phyloP scores from a whole-genome alignment of 2,113 vertebrate species.

The Oplegnathus fasciatus region DNA sequence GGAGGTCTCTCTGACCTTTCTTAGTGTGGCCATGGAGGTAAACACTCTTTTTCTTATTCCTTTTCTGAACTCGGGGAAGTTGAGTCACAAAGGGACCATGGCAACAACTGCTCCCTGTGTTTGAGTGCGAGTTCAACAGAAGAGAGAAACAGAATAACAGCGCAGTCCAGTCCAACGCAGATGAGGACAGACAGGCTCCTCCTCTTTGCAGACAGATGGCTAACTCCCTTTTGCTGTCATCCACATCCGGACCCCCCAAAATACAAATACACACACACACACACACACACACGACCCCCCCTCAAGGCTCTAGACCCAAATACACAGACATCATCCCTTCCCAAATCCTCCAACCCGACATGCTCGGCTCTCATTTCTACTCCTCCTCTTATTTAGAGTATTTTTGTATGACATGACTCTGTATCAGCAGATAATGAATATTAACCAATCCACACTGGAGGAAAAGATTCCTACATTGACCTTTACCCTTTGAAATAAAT shows the following conservation, averaged over 20 bases:
- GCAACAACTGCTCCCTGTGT: slow-evolving; percentile 15
- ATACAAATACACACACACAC: not conserved
- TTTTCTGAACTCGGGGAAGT: not conserved
- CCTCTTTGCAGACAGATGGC: slow-evolving; percentile 55
- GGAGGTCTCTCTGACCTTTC: slow-evolving; percentile 12
- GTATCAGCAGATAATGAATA: not conserved
- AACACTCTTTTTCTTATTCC: not conserved
- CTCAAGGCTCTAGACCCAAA: slow-evolving; percentile 19
- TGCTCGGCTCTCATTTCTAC: not conserved
- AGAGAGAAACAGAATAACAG: not conserved
- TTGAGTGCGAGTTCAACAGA: not conserved
- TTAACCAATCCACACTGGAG: no score
- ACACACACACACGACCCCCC: not conserved
- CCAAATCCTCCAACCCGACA: slow-evolving; percentile 40
- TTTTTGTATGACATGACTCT: not conserved
- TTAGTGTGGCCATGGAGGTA: not conserved
- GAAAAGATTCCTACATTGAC: not conserved
- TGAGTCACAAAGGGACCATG: slow-evolving; percentile 26
- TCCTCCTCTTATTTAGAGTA: not conserved
- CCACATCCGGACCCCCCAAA: slow-evolving; percentile 16
- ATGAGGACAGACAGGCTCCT: slow-evolving; percentile 3
- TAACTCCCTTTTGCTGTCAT: slow-evolving; percentile 5
- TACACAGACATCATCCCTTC: slow-evolving; percentile 43
- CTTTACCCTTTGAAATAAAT: not conserved
- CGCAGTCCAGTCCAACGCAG: not conserved